Percentiles rank a stretch among this genome's conserved stretches.
Evolutionary conservation across 35 echinoderm and acorn worm genomes (phyloP).

Genomic region (Amphiura filiformis): DNA sequence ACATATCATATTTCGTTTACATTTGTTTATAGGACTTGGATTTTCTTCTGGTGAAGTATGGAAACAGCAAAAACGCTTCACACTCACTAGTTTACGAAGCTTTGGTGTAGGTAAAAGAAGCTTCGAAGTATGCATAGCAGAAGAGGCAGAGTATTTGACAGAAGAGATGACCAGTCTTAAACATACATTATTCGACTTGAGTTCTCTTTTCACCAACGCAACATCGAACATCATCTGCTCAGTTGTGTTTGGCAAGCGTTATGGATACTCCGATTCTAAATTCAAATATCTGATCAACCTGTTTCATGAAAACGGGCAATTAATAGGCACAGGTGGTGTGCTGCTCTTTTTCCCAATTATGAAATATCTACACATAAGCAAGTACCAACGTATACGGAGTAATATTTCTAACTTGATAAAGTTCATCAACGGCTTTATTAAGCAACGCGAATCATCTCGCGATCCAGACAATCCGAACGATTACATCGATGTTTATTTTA

Average conservation of each 20-base stretch:
- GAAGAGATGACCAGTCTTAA: neutral
- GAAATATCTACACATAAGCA: neutral
- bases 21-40: neutral
- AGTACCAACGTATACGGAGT: neutral
- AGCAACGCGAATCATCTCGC: neutral
- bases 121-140: neutral
- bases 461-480: neutral
- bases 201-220: neutral
- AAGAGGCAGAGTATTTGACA: neutral
- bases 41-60: neutral
- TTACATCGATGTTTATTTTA: constrained; percentile 11
- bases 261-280: neutral
- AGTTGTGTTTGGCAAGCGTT: constrained; percentile 4
- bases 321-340: neutral
- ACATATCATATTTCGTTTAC: neutral
- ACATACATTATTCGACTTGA: neutral
- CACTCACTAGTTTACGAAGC: neutral
- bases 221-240: constrained; percentile 5
- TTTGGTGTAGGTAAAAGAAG: neutral
- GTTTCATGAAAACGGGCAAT: neutral
- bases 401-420: neutral
- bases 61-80: neutral
- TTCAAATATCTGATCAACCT: neutral
- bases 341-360: neutral
- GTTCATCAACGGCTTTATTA: neutral